Percentiles rank a stretch among this genome's conserved stretches.
Evolutionary conservation across 2,113 vertebrate species (phyloP).

Genomic region (Zosterops hypoxanthus): DNA sequence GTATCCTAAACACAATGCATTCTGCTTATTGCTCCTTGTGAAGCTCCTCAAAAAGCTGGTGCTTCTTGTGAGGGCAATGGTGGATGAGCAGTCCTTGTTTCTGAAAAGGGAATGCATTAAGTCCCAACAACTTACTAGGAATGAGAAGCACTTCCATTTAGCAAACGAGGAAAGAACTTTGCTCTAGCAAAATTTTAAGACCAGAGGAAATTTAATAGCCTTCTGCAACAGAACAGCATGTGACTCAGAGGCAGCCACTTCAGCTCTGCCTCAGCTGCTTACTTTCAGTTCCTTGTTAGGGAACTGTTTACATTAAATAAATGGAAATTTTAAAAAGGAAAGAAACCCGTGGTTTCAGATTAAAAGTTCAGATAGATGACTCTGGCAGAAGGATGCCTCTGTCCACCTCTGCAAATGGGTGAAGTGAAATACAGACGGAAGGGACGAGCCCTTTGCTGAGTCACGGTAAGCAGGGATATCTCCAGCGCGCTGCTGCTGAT

Average conservation of each 20-base stretch:
- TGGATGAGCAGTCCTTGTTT: neutral
- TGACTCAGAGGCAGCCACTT: neutral
- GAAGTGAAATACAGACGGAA: neutral
- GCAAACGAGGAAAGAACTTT: neutral
- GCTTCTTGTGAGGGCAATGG: neutral
- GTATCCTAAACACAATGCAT: neutral
- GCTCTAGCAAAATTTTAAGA: neutral
- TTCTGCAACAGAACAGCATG: neutral
- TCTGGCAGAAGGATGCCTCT: neutral
- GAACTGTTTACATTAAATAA: neutral
- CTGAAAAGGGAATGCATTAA: neutral
- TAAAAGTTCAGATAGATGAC: neutral
- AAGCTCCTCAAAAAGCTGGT: neutral
- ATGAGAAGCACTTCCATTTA: neutral
- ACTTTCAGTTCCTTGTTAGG: slow-evolving; percentile 21
- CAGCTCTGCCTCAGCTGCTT: neutral
- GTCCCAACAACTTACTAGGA: neutral
- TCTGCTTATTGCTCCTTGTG: neutral
- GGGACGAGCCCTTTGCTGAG: neutral
- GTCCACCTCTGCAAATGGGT: neutral
- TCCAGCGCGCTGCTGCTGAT: neutral
- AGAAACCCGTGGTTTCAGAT: neutral
- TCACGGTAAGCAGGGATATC: neutral
- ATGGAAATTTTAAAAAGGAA: neutral
- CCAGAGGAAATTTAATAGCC: neutral